Evolutionary conservation across 2,888 invertebrate genomes (phyloP).

Genomic region (Xestobium rufovillosum): DNA sequence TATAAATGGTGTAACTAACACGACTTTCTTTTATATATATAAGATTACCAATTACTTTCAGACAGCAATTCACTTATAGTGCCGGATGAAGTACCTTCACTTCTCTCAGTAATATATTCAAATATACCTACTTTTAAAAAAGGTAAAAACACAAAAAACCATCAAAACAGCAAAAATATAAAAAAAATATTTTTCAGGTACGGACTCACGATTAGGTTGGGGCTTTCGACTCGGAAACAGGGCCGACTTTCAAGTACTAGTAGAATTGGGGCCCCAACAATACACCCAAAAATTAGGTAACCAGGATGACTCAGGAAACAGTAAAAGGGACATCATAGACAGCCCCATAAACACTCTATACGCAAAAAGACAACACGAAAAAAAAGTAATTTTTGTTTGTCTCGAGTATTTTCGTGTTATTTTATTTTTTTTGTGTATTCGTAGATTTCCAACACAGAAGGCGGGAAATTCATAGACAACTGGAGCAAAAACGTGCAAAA

Average conservation of each 20-base stretch:
- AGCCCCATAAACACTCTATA: constrained; percentile 34
- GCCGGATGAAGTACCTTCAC: constrained; percentile 72
- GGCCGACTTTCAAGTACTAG: constrained; percentile 70
- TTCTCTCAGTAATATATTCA: constrained; percentile 72
- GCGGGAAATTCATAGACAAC: constrained; percentile 50
- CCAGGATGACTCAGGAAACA: constrained; percentile 35
- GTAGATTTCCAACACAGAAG: constrained; percentile 46
- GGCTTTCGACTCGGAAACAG: constrained; percentile 75
- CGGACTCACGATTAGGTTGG: constrained; percentile 70
- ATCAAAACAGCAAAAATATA: no score
- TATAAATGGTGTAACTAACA: no score
- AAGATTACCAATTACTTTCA: constrained; percentile 47
- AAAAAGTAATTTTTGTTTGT: constrained; percentile 30
- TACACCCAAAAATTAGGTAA: constrained; percentile 62
- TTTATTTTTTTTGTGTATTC: no score
- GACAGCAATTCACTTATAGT: constrained; percentile 56
- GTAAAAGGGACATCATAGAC: constrained; percentile 45
- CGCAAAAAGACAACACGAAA: constrained; percentile 43
- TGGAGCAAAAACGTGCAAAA: constrained; percentile 53
- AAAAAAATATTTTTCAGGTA: constrained; percentile 59
- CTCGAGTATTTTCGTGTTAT: constrained; percentile 4
- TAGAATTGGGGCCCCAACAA: constrained; percentile 72
- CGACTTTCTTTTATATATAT: no score
- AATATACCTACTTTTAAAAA: constrained; percentile 80
- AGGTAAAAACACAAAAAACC: no score